Base-by-base conservation (phyloP, 2,797 vertebrate genomes). In the Balearica regulorum region DNA sequence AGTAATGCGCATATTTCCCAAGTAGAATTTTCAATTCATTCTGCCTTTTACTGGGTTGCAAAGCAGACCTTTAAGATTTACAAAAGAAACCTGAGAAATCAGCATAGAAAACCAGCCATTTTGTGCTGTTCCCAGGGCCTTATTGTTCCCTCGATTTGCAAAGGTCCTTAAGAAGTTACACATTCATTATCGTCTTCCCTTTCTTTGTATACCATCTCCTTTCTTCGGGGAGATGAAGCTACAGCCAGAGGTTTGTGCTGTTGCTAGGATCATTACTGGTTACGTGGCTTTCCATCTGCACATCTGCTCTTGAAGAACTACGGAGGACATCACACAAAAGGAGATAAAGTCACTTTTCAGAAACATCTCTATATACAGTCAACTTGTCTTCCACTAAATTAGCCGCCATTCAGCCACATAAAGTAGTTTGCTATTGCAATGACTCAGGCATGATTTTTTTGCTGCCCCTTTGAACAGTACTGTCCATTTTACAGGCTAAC, bases 401-500 rank as follows among this genome's bases (percentile, higher is more conserved):
- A 94, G 73, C 90, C 80, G 39, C 89, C 78, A 33, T 70, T 93
- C 89, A 95, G 87, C 69, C 87, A 69, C 94, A 87, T 33, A 22
- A 83, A 94, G 84, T 11, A 58, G 69, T 85, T 85, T 76, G 82
- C 82, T 69, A 18, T 69, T 62, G 87, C 90, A 69, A 12, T 65
- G 94, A 62, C 49, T 89, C 78, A 37, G 83, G 87, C 92, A 86
- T 55, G 75, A 95, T 93, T 94, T 95, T 41, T 51, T 81, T 5
- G 2, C 46, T 91, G 90, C 76, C 84, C 75, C 54, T 87, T 87
- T 55, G 84, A 96, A 81, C 51, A 66, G 46, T 1, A 68, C 92
- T 93, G 79, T 96, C 95, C 93, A 60, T 89, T 94, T 86, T 83
- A 77, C 89, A 83, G 86, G 64, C 75, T 93, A 92, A 93, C 75